A percentile compares a stretch with the other conserved stretches of the same genome.
phyloP scores from a whole-genome alignment of 2,113 vertebrate species.

The Blennius ocellaris region DNA sequence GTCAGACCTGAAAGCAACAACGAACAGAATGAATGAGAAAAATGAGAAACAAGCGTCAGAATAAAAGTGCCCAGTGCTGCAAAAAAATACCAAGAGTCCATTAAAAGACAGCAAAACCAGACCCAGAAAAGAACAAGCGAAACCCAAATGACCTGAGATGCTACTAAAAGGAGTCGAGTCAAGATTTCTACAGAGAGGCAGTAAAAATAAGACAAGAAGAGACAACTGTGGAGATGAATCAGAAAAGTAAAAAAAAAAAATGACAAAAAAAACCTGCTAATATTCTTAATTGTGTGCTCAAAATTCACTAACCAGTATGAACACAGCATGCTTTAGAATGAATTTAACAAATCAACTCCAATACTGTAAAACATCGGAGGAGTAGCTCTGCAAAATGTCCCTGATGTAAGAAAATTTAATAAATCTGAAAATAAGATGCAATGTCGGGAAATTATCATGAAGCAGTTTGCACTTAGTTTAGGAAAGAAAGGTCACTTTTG shows the following conservation, averaged over 20 bases:
- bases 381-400: no score
- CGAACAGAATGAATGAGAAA: slow-evolving; percentile 12
- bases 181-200: slow-evolving; percentile 20
- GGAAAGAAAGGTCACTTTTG: no score
- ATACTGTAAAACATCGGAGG: no score
- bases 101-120: slow-evolving; percentile 30
- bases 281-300: not conserved
- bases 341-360: no score
- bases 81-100: slow-evolving; percentile 10
- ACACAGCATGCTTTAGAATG: no score
- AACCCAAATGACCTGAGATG: slow-evolving; percentile 12
- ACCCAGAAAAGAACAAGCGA: slow-evolving; percentile 36
- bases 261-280: slow-evolving; percentile 1
- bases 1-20: slow-evolving; percentile 13
- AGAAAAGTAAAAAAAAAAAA: not conserved
- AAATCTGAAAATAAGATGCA: no score
- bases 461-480: no score
- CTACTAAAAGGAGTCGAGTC: slow-evolving; percentile 26
- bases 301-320: no score
- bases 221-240: not conserved
- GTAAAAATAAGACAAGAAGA: slow-evolving; percentile 46
- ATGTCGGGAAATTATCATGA: no score
- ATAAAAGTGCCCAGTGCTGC: not conserved
- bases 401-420: no score
- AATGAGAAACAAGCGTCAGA: not conserved